These are phyloP conservation scores for Drosophila sordidula DNA, from an alignment of 2,888 invertebrate genomes.

Conservation along the genomic window DNA sequence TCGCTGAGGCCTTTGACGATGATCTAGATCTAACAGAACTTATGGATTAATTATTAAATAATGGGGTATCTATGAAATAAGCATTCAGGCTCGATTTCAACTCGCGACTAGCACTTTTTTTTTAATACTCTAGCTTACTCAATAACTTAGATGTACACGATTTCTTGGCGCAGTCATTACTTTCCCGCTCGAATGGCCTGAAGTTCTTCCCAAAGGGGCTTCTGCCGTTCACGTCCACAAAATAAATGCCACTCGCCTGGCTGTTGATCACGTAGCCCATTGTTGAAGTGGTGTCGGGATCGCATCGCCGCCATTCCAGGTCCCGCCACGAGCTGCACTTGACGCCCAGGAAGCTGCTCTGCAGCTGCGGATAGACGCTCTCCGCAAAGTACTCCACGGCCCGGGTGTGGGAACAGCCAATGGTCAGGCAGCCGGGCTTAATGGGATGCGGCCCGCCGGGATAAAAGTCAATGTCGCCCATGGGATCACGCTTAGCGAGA, in stretches of 20 bases:
- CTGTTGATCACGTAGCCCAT: slow-evolving; percentile 78
- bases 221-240: slow-evolving; percentile 73
- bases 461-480: slow-evolving; percentile 83
- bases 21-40: slow-evolving; percentile 83
- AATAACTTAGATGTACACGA: background rate
- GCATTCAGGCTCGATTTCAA: background rate
- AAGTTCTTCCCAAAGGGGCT: slow-evolving; percentile 73
- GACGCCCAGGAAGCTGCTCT: slow-evolving; percentile 70
- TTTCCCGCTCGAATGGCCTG: background rate
- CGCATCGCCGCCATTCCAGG: slow-evolving; percentile 65
- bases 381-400: slow-evolving; percentile 82
- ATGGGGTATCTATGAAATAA: background rate
- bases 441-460: slow-evolving; percentile 79
- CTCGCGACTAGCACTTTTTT: background rate
- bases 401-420: slow-evolving; percentile 79
- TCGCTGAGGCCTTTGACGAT: slow-evolving; percentile 80
- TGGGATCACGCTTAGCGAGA: slow-evolving; percentile 76
- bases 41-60: slow-evolving; percentile 36
- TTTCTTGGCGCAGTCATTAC: slow-evolving; percentile 16
- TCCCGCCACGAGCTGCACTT: slow-evolving; percentile 73
- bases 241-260: slow-evolving; percentile 78
- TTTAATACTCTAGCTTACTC: background rate
- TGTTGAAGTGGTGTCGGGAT: slow-evolving; percentile 29
- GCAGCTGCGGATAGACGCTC: slow-evolving; percentile 77
- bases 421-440: slow-evolving; percentile 76